Evolutionary conservation across 1,140 invertebrate genomes (phyloP), one percentile per base, ranked within the genome.

Genomic region (Brachionus sp.): DNA sequence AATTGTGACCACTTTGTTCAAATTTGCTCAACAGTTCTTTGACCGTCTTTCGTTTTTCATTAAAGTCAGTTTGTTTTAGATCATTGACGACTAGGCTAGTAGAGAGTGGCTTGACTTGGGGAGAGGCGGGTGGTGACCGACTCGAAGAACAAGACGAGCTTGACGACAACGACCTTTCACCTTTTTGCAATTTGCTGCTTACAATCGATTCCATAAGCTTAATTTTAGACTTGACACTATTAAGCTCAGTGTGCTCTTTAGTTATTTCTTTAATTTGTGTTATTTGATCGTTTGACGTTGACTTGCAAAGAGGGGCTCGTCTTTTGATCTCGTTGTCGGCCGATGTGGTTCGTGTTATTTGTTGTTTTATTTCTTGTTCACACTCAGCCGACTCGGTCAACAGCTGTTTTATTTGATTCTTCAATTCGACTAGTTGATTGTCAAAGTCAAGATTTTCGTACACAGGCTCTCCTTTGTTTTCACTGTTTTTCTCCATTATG

Each of bases 131-230:
- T 16, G 77, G 77, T 12, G 77, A 80, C n/a, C 77, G 50, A 35
- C 77, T 80, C 39, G 77, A 80, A n/a, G 77, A 80, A 62, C 50
- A 35, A 12, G 77, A 80, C 9, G 77, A 80, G 12, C 46, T 13
- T 0, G 77, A 29, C 19, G 77, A 80, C 25, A 50, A 62, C 5
- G 77, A 80, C 5, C 77, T 5, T 37, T 80, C 77, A 50, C 50
- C 57, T 25, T 57, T 66, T 0, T 2, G 5, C 50, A 57, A 25
- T 16, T 64, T 75, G 10, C 39, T 75, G 12, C 25, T 19, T 0
- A 80, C 77, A 62, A 80, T 80, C 12, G 46, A 16, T 23, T 80
- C 77, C 50, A 80, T 80, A 10, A 80, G 39, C 57, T 80, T 80
- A 13, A 80, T 80, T 9, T 80, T 80, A 0, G 77, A 80, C 29